Percentiles rank a stretch among this genome's conserved stretches.
phyloP scores from a whole-genome alignment of 2,888 invertebrate species.

The Oscheius sp. region DNA sequence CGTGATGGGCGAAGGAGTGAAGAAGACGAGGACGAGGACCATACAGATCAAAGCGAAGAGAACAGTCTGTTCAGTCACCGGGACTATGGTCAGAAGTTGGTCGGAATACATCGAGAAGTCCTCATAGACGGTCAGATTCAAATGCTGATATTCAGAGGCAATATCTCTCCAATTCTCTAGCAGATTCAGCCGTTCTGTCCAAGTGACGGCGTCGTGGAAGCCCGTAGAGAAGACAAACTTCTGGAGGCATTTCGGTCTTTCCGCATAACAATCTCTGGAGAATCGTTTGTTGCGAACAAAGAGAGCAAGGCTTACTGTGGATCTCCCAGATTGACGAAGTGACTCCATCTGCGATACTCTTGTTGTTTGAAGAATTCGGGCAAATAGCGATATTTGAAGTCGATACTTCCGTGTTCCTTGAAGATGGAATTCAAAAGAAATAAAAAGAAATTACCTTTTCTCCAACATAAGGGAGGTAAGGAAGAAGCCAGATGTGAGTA shows the following conservation, averaged over 20 bases:
- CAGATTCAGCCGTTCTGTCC: conserved; percentile 47
- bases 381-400: conserved; percentile 68
- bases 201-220: conserved; percentile 67
- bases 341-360: conserved; percentile 68
- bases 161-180: conserved; percentile 60
- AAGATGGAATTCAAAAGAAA: background rate
- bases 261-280: conserved; percentile 65
- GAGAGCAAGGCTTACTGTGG: conserved; percentile 50
- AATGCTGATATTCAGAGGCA: conserved; percentile 59
- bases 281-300: background rate
- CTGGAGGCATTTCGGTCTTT: conserved; percentile 63
- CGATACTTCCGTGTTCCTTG: conserved; percentile 66
- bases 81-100: conserved; percentile 67
- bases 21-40: conserved; percentile 65
- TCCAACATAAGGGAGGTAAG: conserved; percentile 67
- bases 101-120: conserved; percentile 69
- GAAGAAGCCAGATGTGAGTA: conserved; percentile 68
- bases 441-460: conserved; percentile 46
- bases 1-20: conserved; percentile 66
- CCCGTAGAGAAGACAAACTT: conserved; percentile 70
- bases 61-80: conserved; percentile 67
- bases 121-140: conserved; percentile 69
- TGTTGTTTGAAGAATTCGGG: conserved; percentile 67
- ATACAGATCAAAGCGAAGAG: conserved; percentile 68
- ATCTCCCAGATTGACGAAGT: conserved; percentile 65